Evolutionary conservation across 1,140 invertebrate species (phyloP), one percentile per base, ranked within the genome.

Genomic region (Drosophila ironensis): DNA sequence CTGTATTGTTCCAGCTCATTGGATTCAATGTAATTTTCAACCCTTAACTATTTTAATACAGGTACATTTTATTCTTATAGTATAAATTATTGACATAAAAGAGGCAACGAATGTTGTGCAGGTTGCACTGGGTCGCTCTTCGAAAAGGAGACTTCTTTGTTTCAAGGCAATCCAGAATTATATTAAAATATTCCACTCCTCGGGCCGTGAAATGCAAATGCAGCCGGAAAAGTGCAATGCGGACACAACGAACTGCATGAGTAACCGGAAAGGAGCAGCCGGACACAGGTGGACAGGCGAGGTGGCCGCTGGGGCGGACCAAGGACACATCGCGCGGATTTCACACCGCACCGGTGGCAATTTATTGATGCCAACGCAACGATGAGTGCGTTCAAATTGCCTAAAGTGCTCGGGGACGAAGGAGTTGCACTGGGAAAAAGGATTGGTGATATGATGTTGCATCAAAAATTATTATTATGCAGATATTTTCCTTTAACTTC

Each of bases 381-480:
- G 41, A 63, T 48, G 57, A 64, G 57, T 48, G 60, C 57, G 44
- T 48, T 48, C 57, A 48, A 63, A 63, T 63, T 64, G 60, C 60
- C 57, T 38, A 19, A 30, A 64, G 57, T 28, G 17, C 17, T 11
- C 14, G 20, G 2, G 30, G 12, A n/a, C 0, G 9, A 30, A n/a
- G 12, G 11, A 0, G 6, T 1, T 19, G 4, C 59, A 60, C 53
- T 60, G 53, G 2, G n/a, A 37, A 37, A 17, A 16, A 6, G 2
- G 2, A 0, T 9, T 12, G 14, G 9, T 4, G 1, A 20, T 5
- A 17, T 6, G 1, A 3, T 9, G 4, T 9, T 35, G 4, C 1
- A 27, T 30, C 9, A 17, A 12, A 0, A 27, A 8, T 7, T 27
- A 7, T 2, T 3, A 27, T 7, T 27, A 27, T 27, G 6, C 5